A percentile compares a stretch with the other conserved stretches of the same genome.
Conservation (phyloP, 2,888 invertebrate species). For the Mimumesa dahlbomi region DNA sequence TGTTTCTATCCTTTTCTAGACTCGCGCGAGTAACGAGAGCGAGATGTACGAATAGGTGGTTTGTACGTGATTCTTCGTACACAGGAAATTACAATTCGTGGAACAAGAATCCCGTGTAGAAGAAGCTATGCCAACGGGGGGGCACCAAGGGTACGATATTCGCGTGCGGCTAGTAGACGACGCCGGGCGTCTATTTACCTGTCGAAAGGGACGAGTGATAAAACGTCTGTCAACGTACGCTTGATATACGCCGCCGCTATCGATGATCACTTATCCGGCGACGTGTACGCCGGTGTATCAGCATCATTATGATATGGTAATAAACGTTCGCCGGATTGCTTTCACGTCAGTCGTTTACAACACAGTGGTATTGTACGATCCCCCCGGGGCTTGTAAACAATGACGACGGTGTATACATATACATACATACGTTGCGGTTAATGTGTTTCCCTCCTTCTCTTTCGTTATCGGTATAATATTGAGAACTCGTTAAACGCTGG, state of each 20-base stretch:
- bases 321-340: conserved; percentile 40
- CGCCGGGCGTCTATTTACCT: conserved; percentile 18
- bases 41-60: conserved; percentile 30
- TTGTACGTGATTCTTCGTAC: conserved; percentile 34
- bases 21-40: conserved; percentile 50
- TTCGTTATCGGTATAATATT: not conserved
- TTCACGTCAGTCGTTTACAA: too few relatives aligned
- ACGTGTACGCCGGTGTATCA: conserved; percentile 34
- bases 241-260: conserved; percentile 48
- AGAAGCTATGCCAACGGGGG: conserved; percentile 17
- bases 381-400: conserved; percentile 3
- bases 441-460: too few relatives aligned
- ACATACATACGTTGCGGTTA: not conserved
- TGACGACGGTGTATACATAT: not conserved
- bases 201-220: conserved; percentile 38
- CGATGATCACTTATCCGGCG: conserved; percentile 56
- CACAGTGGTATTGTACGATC: not conserved
- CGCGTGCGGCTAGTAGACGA: not conserved
- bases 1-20: too few relatives aligned
- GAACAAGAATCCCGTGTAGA: conserved; percentile 33
- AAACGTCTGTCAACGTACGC: conserved; percentile 38
- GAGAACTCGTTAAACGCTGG: not conserved
- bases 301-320: conserved; percentile 50
- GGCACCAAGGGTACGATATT: too few relatives aligned
- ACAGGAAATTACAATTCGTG: conserved; percentile 61